Evolutionary conservation across 2,113 vertebrate species (phyloP), one percentile per base, ranked within the genome.

Genomic region (Prochilodus magdalenae): DNA sequence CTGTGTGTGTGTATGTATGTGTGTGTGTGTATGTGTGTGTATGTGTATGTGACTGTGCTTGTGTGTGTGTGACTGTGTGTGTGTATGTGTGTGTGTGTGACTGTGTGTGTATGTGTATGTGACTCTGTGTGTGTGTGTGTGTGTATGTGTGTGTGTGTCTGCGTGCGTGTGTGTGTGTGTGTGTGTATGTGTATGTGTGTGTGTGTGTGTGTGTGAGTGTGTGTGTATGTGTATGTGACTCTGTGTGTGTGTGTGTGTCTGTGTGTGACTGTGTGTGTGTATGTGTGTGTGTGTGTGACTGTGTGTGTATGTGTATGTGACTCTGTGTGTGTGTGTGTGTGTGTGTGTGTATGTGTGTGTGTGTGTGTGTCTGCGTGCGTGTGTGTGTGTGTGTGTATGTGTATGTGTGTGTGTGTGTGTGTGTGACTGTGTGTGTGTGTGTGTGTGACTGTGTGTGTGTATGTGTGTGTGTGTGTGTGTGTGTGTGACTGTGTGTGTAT

Each of bases 401-500:
- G 13, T 11, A n/a, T n/a, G n/a, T n/a, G n/a, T n/a, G n/a, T n/a
- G n/a, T n/a, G n/a, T n/a, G n/a, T n/a, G 16, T 66, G 63, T 33
- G 30, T 22, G 65, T 67, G 53, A 2, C 18, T 55, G 72, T 22
- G 53, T 55, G 44, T 30, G 55, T 44, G 62, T 76, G 13, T 11
- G 16, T 66, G 63, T 33, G 30, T 22, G 65, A n/a, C 62, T 57
- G 76, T 36, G 76, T 78, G 60, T 66, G 57, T 75, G 55, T 40
- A 27, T 53, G 75, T 57, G 76, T 36, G 76, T 78, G 60, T 66
- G 57, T 75, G 55, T 71, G n/a, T n/a, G n/a, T n/a, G n/a, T n/a
- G n/a, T n/a, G n/a, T n/a, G n/a, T n/a, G n/a, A n/a, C n/a, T n/a
- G n/a, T n/a, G n/a, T n/a, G n/a, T n/a, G n/a, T n/a, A n/a, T n/a